These are phyloP conservation scores for Sander lucioperca DNA, from an alignment of 2,113 vertebrate species.

Conservation along the genomic window DNA sequence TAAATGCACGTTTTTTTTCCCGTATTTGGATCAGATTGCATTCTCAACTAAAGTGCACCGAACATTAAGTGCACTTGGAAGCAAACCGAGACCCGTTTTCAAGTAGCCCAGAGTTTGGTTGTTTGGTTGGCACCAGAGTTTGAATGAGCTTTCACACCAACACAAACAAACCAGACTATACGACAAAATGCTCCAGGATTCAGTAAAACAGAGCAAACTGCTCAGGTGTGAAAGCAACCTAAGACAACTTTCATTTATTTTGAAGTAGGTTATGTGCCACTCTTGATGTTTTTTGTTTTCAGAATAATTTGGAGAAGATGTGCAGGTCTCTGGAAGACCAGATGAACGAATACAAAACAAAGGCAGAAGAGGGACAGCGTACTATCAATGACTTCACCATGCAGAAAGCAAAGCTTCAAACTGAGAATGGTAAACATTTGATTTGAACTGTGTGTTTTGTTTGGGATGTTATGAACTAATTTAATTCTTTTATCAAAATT, in stretches of 20 bases:
- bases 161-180: too few species aligned
- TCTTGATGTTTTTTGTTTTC: slow-evolving; percentile 19
- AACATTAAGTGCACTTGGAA: too few species aligned
- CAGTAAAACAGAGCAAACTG: too few species aligned
- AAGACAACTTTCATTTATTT: neutral
- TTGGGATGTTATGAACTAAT: slow-evolving; percentile 21
- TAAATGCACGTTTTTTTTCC: too few species aligned
- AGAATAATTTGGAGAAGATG: slow-evolving; percentile 89
- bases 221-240: too few species aligned
- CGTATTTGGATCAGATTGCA: too few species aligned
- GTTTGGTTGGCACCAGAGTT: too few species aligned
- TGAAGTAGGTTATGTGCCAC: rapidly evolving
- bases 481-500: neutral
- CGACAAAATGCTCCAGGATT: too few species aligned
- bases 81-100: too few species aligned
- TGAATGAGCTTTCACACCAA: too few species aligned
- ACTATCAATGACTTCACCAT: slow-evolving; percentile 86
- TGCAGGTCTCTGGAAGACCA: slow-evolving; percentile 89
- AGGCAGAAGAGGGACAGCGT: slow-evolving; percentile 87
- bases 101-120: too few species aligned
- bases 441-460: neutral
- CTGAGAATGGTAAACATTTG: slow-evolving; percentile 85
- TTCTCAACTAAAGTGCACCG: too few species aligned
- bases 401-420: slow-evolving; percentile 88
- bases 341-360: slow-evolving; percentile 86